Evolutionary conservation across 2,113 vertebrate genomes (phyloP), one percentile per base, ranked within the genome.

Genomic region (Mobula birostris): DNA sequence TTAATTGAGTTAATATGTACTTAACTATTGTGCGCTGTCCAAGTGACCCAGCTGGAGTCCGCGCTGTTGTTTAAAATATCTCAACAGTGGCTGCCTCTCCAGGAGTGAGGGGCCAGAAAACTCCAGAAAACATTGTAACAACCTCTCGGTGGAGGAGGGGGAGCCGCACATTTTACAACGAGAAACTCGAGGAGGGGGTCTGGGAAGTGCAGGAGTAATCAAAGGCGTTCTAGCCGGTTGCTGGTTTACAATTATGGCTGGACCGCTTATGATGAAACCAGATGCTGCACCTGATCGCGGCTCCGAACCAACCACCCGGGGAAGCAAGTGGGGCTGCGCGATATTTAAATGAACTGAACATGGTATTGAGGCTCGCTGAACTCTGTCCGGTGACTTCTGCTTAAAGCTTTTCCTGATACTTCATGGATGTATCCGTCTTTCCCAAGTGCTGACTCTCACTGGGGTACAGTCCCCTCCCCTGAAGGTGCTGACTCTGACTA

Each of bases 1-100:
- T 95, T 96, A 96, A 97, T 96, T 96, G 96, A 95, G 36, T 96
- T 96, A 95, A 97, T 97, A 95, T 95, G 94, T 78, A 77, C 95
- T 95, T 76, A 83, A 94, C 94, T 96, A 96, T 95, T 96, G 95
- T 95, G 95, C 79, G 90, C 95, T 96, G 94, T 94, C 94, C 80
- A 85, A 80, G 91, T 94, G 95, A 94, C 95, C 56, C 94, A 95
- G 96, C 95, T 95, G 94, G 95, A 95, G 95, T 85, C 94, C 95
- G 94, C 94, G 94, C 94, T 95, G 94, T 95, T 94, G 94, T 94
- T 95, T 6, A 94, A 95, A 92, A 72, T 94, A 94, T 94, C 94
- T 40, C 94, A 85, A 94, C 36, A 36, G 95, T 63, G 95, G 95
- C 8, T 0, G 92, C 94, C 94, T 93, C 94, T 95, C 94, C 12